These are phyloP conservation scores for Drosophila sulfurigaster DNA, from an alignment of 1,140 invertebrate genomes.

Conservation along the genomic window DNA sequence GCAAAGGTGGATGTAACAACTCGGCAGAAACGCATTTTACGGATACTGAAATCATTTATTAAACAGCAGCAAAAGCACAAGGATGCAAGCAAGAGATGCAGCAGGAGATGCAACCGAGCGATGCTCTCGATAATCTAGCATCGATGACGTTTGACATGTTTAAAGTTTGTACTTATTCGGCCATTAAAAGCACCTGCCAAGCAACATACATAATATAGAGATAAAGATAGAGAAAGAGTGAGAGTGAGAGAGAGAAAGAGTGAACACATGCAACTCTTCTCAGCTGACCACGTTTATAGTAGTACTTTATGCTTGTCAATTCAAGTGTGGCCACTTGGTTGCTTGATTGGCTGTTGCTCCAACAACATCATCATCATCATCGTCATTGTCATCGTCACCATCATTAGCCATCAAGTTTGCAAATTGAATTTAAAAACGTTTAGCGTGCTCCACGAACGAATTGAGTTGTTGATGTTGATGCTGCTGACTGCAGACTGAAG, in stretches of 20 bases:
- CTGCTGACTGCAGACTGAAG: neutral
- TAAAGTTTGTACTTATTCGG: constrained; percentile 43
- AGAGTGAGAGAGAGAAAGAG: too few relatives aligned
- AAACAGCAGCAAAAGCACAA: neutral
- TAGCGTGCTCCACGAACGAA: constrained; percentile 37
- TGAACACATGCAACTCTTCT: too few relatives aligned
- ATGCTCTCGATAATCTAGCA: too few relatives aligned
- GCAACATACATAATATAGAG: too few relatives aligned
- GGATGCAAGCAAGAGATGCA: too few relatives aligned
- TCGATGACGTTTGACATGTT: constrained; percentile 39
- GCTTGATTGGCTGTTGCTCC: constrained; percentile 5
- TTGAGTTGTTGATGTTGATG: constrained; percentile 5
- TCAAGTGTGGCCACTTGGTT: constrained; percentile 70
- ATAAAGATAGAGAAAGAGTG: too few relatives aligned
- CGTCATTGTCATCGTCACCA: constrained; percentile 14
- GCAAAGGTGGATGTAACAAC: neutral
- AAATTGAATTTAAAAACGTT: constrained; percentile 74
- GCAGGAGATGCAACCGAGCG: too few relatives aligned
- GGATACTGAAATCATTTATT: constrained; percentile 43
- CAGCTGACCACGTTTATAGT: neutral
- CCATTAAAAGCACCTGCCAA: constrained; percentile 3
- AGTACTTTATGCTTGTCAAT: constrained; percentile 39
- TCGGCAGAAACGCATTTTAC: constrained; percentile 27
- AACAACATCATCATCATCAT: neutral
- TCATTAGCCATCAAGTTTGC: constrained; percentile 75